phyloP scores from a whole-genome alignment of 2,113 vertebrate species.

The Cyrtonyx montezumae region DNA sequence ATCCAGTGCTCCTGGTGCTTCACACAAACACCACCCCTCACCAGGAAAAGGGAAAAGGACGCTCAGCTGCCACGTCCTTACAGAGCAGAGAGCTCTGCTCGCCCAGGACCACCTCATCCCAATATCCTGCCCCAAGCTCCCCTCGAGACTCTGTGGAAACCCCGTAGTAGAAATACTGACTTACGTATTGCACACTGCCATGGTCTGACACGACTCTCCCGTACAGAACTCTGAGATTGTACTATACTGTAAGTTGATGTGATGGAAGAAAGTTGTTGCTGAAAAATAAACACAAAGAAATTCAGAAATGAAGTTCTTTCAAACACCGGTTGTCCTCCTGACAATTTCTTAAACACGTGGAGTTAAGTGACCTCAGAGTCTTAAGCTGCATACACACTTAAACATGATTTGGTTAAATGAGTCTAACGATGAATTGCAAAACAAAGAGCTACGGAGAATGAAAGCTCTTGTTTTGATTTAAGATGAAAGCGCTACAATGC shows the following conservation, averaged over 20 bases:
- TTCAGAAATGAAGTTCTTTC: constrained; percentile 12
- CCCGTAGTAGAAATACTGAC: constrained; percentile 52
- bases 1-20: background rate
- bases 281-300: constrained; percentile 51
- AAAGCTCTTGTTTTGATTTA: constrained; percentile 55
- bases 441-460: constrained; percentile 14
- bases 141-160: background rate
- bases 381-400: constrained; percentile 5
- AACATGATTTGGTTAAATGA: constrained; percentile 36
- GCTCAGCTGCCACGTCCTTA: background rate
- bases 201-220: constrained; percentile 95
- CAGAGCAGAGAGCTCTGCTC: background rate
- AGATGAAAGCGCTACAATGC: constrained; percentile 60
- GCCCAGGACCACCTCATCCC: background rate
- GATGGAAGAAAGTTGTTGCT: constrained; percentile 99
- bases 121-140: background rate
- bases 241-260: constrained; percentile 99
- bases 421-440: constrained; percentile 39
- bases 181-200: constrained; percentile 98
- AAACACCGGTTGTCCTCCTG: background rate
- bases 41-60: background rate
- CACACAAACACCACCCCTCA: background rate
- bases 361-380: background rate
- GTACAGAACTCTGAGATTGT: constrained; percentile 99
- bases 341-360: constrained; percentile 4